phyloP scores from a whole-genome alignment of 2,888 invertebrate species.

The Phasia obesa region DNA sequence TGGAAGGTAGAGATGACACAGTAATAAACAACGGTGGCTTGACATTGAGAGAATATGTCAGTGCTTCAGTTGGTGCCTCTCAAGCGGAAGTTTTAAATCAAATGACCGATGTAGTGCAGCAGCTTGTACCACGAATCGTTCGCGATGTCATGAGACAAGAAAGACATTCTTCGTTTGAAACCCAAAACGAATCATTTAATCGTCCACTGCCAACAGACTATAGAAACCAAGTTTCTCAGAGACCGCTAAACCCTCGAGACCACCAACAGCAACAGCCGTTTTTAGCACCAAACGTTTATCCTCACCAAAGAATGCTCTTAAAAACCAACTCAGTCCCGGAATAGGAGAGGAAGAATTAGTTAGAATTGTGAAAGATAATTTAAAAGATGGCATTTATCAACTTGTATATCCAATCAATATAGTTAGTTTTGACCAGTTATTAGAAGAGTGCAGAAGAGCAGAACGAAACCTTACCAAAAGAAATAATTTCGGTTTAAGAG shows the following conservation, averaged over 20 bases:
- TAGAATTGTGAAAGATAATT: constrained; percentile 24
- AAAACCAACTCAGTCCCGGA: constrained; percentile 2
- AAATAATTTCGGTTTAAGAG: background rate
- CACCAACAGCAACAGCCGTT: background rate
- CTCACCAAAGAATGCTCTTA: background rate
- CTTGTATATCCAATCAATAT: constrained; percentile 5
- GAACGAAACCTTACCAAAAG: constrained; percentile 6
- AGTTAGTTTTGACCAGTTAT: background rate
- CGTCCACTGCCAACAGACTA: too few species aligned
- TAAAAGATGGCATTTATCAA: constrained; percentile 9
- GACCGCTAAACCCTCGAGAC: background rate
- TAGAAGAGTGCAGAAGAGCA: constrained; percentile 31
- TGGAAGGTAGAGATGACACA: background rate
- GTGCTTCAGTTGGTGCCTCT: constrained; percentile 18
- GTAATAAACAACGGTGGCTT: background rate
- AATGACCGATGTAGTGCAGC: background rate
- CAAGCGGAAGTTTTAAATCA: background rate
- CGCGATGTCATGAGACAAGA: background rate
- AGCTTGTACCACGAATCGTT: constrained; percentile 2
- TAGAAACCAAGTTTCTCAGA: background rate
- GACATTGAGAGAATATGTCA: constrained; percentile 4
- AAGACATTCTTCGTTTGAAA: background rate
- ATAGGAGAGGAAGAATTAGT: background rate
- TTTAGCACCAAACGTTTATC: background rate
- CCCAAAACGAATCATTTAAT: background rate